Percentiles rank a stretch among this genome's conserved stretches.
Conservation (phyloP, 1,140 invertebrate species). For the Macrocentrus cingulum region DNA sequence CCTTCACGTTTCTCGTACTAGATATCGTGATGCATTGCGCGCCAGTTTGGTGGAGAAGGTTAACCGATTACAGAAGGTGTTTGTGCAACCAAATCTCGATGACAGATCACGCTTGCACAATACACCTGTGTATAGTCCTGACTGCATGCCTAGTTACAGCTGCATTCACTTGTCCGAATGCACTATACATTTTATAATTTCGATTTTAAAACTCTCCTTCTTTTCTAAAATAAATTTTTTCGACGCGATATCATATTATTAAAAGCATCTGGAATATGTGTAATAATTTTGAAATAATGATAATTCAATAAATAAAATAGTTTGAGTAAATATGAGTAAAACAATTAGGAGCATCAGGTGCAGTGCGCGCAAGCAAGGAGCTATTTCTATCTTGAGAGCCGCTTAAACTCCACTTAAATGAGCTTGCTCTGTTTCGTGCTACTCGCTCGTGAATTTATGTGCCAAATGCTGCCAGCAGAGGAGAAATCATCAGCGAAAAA, state of each 20-base stretch:
- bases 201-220: too few species aligned
- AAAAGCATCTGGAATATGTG: too few species aligned
- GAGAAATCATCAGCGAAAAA: constrained; percentile 15
- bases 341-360: constrained; percentile 44
- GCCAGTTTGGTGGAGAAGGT: constrained; percentile 3
- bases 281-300: constrained; percentile 1
- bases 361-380: constrained; percentile 20
- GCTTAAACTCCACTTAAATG: constrained; percentile 44
- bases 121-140: too few species aligned
- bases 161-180: neutral
- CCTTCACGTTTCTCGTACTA: neutral
- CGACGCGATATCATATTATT: too few species aligned
- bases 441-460: constrained; percentile 30
- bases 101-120: constrained; percentile 38
- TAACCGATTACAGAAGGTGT: constrained; percentile 44
- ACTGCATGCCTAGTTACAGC: constrained; percentile 33
- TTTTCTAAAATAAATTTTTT: too few species aligned
- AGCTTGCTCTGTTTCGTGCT: constrained; percentile 6
- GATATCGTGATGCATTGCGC: too few species aligned
- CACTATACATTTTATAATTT: neutral
- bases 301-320: constrained; percentile 43
- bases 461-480: constrained; percentile 22
- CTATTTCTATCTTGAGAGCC: constrained; percentile 26
- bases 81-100: constrained; percentile 41
- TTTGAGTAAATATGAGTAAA: constrained; percentile 37